Conservation (phyloP, 2,113 vertebrate species). For the Gobius niger region DNA sequence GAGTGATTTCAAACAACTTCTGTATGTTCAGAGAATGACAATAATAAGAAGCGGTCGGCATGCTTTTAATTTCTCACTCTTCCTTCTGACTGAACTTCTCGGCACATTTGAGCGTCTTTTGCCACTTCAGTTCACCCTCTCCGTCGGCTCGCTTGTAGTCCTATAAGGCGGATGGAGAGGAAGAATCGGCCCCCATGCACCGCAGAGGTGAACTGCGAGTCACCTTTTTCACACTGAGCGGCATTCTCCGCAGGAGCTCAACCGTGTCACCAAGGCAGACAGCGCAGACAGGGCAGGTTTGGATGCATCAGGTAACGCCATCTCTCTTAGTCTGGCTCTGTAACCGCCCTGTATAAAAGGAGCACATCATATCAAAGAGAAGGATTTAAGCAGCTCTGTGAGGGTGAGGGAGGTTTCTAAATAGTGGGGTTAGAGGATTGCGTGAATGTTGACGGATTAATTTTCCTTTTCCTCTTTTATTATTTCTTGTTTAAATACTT, state of each 20-base stretch:
- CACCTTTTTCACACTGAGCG: conserved; percentile 67
- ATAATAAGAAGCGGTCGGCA: neutral
- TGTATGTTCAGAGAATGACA: conserved; percentile 15
- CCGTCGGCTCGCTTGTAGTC: conserved; percentile 18
- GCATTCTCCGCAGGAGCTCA: conserved; percentile 62
- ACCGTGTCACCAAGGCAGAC: conserved; percentile 64
- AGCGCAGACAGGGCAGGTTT: conserved; percentile 27
- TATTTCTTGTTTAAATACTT: too few relatives aligned
- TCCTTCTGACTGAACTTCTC: neutral
- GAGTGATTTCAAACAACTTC: conserved; percentile 45
- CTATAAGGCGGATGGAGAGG: conserved; percentile 57
- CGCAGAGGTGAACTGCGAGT: conserved; percentile 65
- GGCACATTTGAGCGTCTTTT: conserved; percentile 43
- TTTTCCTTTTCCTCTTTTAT: too few relatives aligned
- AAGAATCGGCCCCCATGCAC: conserved; percentile 66
- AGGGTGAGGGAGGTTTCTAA: too few relatives aligned
- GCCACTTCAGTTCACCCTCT: conserved; percentile 26
- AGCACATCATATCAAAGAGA: conserved; percentile 27
- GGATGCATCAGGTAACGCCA: conserved; percentile 33
- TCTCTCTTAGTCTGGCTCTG: conserved; percentile 32
- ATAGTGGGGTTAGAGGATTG: too few relatives aligned
- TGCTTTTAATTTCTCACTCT: too few relatives aligned
- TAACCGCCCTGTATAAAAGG: conserved; percentile 35
- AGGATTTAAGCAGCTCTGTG: too few relatives aligned
- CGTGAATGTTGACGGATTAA: too few relatives aligned